Base-by-base conservation (phyloP, 2,797 vertebrate genomes). In the Pelobates cultripes region DNA sequence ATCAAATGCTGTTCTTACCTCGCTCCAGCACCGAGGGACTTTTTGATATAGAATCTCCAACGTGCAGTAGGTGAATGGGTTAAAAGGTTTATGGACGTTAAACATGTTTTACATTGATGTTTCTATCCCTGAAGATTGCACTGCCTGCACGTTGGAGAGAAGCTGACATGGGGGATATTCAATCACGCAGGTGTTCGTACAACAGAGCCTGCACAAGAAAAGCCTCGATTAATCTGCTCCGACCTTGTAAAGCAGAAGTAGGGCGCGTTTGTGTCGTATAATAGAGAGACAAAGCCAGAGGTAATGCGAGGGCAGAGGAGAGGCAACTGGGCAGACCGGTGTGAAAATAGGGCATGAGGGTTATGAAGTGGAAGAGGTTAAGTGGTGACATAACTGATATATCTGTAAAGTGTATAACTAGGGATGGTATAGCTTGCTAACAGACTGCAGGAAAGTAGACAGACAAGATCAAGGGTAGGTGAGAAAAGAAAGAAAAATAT, bases 21-120 rank as follows among this genome's bases (percentile, higher is more conserved):
- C 41, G 15, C 40, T 78, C 77, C 45, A 61, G 61, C 51, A 42
- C 15, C 40, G 10, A 41, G 51, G 76, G 53, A 74, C 47, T 3
- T 43, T 28, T 47, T 45, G 55, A 70, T 74, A 40, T 42, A 44
- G 57, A 55, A 28, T 69, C 51, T 42, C 14, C 13, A 15, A 15
- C 40, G 79, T 4, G 63, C 47, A 3, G 76, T 9, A 64, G 64
- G 47, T 64, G 73, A 70, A 51, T 13, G 81, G 71, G 81, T 83
- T 83, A 83, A 78, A 73, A 42, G 63, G 76, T 83, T 74, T 78
- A 75, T 75, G 53, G 70, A 61, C 13, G 55, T 79, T 78, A 74
- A 75, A 55, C 55, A 28, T 75, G 66, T 75, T 78, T 75, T 70
- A 83, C 76, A 83, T 70, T 40, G 75, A 28, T 73, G 71, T 73